Base-by-base conservation (phyloP, 2,888 invertebrate genomes). In the Drosophila anceps region DNA sequence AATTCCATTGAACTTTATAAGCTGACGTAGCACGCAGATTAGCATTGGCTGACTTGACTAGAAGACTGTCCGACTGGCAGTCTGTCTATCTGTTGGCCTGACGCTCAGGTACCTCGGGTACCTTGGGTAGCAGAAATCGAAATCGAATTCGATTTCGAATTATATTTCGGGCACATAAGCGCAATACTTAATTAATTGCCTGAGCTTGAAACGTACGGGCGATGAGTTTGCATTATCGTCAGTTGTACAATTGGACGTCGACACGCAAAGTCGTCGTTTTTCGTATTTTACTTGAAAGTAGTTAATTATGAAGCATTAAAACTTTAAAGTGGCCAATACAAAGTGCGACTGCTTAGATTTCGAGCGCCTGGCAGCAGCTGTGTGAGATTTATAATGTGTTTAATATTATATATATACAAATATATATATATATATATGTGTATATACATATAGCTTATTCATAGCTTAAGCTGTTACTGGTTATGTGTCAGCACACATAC, bases 191-290 rank as follows among this genome's bases (percentile, higher is more conserved):
- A 85, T 85, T 90, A 85, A 85, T 88, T 88, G 75, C 67, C 53
- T 53, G 46, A 29, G 69, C 78, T 68, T 70, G 31, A 73, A 73
- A 63, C 65, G 54, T 44, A 54, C 60, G 69, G 76, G 63, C 86
- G 79, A 90, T 90, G 90, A 88, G 90, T 76, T 79, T 62, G 84
- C 84, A 77, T 73, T 90, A 76, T 74, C 69, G 81, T 65, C 85
- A 90, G 85, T 85, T 81, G 86, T 62, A 80, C 76, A 63, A 73
- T 87, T 74, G 81, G 67, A 77, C 88, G 78, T 43, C 69, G 73
- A 79, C 89, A 88, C 87, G 84, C 90, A 81, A 86, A 37, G 57
- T 43, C n/a, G 88, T 68, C 65, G 76, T 10, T 24, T 7, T 57
- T 53, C 18, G 43, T 60, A 44, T 46, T 50, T 48, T 35, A 33